Evolutionary conservation across 2,797 vertebrate genomes (phyloP).

Genomic region (Lophius americanus): DNA sequence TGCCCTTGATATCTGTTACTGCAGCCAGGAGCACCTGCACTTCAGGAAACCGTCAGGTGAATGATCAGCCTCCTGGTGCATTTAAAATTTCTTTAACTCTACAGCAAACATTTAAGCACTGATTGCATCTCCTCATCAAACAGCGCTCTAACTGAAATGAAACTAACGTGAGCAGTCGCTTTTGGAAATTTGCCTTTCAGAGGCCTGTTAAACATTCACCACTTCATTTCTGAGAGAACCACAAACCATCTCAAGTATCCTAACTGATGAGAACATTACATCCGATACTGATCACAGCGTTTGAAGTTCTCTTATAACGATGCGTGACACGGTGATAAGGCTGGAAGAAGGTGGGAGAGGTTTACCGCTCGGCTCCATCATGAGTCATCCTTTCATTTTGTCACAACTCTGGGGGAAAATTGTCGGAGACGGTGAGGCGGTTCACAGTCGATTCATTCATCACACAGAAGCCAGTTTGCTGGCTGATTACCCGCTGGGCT

Average conservation of each 20-base stretch:
- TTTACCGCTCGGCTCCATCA: constrained; percentile 7
- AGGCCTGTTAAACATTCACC: too few relatives aligned
- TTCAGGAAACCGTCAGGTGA: too few relatives aligned
- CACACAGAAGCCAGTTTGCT: constrained; percentile 14
- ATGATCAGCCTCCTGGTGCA: too few relatives aligned
- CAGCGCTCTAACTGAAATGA: constrained; percentile 36
- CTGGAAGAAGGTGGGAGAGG: constrained; percentile 17
- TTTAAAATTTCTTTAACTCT: not conserved
- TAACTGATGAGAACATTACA: not conserved
- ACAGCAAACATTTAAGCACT: constrained; percentile 50
- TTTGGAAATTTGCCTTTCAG: constrained; percentile 13
- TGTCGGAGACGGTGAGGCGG: not conserved
- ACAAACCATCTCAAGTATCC: constrained; percentile 14
- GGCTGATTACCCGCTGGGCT: not conserved
- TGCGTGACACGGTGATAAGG: constrained; percentile 13
- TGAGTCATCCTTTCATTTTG: constrained; percentile 33
- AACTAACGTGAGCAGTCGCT: constrained; percentile 52
- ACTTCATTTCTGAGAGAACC: not conserved
- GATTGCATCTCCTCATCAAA: constrained; percentile 55
- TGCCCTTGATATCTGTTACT: too few relatives aligned
- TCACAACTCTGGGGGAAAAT: constrained; percentile 10
- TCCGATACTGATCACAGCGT: not conserved
- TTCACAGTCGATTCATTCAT: constrained; percentile 17
- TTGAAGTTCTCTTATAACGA: not conserved
- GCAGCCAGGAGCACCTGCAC: too few relatives aligned